A percentile compares a stretch with the other conserved stretches of the same genome.
Conservation (phyloP, 2,113 vertebrate species). For the Chloropsis cyanopogon region DNA sequence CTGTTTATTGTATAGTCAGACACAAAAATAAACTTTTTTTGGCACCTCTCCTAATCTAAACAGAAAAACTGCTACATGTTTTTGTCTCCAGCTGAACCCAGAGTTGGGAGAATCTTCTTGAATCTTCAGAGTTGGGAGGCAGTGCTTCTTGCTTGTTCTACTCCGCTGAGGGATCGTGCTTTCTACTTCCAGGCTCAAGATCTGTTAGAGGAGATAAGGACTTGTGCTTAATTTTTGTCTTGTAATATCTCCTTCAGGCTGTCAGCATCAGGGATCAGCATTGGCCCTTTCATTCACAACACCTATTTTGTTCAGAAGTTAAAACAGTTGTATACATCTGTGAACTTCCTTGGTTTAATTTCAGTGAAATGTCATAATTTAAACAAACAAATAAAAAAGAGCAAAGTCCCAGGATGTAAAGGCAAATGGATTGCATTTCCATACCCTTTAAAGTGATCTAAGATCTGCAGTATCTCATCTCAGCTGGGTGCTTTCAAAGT, state of each 20-base stretch:
- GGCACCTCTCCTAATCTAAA: background rate
- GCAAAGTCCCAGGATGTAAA: background rate
- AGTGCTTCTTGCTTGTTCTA: background rate
- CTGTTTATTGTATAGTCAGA: background rate
- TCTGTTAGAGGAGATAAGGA: background rate
- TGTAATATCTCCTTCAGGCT: background rate
- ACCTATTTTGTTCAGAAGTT: background rate
- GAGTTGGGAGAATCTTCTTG: background rate
- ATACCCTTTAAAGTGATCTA: background rate
- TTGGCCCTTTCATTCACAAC: background rate
- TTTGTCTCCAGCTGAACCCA: background rate
- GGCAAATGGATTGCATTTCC: background rate
- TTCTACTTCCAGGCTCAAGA: background rate
- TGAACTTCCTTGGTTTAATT: background rate
- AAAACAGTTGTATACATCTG: background rate
- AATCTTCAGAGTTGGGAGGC: background rate
- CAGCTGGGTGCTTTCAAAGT: background rate
- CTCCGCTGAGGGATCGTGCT: background rate
- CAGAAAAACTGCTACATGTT: background rate
- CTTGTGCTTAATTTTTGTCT: background rate
- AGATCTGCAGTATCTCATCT: background rate
- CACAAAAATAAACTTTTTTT: background rate
- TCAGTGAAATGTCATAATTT: background rate
- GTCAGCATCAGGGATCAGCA: background rate
- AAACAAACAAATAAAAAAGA: background rate